Conservation (phyloP, 2,797 vertebrate genomes). For the Oreochromis mossambicus region DNA sequence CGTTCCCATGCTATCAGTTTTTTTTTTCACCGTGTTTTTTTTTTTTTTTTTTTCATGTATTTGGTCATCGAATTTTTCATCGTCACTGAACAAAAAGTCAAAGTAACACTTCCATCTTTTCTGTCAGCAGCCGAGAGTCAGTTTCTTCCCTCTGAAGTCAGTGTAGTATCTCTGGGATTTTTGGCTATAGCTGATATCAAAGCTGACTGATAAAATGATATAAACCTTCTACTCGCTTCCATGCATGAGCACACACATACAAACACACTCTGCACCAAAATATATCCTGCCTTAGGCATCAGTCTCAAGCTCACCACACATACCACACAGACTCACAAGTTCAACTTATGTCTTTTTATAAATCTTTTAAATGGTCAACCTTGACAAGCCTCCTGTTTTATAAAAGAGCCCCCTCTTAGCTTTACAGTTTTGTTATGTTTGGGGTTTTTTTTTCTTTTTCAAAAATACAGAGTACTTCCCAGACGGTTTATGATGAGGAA, state of each 20-base stretch:
- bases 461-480: not conserved
- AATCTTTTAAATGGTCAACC: constrained; percentile 5
- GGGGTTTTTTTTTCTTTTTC: not conserved
- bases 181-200: constrained; percentile 10
- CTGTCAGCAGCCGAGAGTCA: not conserved
- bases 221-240: not conserved
- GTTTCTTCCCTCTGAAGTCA: not conserved
- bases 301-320: not conserved
- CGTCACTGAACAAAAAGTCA: not conserved
- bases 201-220: not conserved
- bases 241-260: not conserved
- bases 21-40: not conserved
- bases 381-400: not conserved
- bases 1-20: not conserved
- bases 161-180: not conserved
- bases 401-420: not conserved
- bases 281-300: not conserved
- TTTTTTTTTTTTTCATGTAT: not conserved
- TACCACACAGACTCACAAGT: not conserved
- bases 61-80: constrained; percentile 6
- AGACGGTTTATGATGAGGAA: not conserved
- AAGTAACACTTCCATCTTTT: not conserved
- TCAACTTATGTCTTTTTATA: not conserved
- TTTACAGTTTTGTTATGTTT: not conserved
- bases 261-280: not conserved